These are phyloP conservation scores for Drosophila punjabiensis DNA, from an alignment of 1,140 invertebrate species.

Conservation along the genomic window DNA sequence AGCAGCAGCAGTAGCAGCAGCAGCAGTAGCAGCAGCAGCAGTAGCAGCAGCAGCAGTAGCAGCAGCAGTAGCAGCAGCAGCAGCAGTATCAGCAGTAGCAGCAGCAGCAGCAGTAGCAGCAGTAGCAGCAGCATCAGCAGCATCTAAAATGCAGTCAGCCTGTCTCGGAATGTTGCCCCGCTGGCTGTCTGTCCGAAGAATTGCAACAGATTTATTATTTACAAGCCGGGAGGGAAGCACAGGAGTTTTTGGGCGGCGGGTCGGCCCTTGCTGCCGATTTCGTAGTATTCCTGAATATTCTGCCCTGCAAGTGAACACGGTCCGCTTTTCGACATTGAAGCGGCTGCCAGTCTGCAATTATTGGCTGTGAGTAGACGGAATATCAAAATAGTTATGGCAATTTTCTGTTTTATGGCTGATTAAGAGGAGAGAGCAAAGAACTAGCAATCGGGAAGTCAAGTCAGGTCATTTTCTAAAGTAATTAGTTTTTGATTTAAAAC, in stretches of 20 bases:
- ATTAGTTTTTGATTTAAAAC: background rate
- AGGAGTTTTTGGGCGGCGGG: constrained; percentile 20
- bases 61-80: background rate
- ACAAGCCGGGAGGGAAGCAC: constrained; percentile 12
- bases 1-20: background rate
- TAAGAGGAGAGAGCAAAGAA: background rate
- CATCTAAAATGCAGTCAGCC: constrained; percentile 61
- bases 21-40: constrained; percentile 4
- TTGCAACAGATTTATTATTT: constrained; percentile 68
- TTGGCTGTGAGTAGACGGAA: background rate
- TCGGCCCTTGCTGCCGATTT: background rate
- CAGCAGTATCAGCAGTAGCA: background rate
- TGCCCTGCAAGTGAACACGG: constrained; percentile 15
- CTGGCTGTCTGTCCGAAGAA: constrained; percentile 39
- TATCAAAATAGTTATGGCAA: constrained; percentile 6
- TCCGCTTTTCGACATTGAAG: constrained; percentile 4
- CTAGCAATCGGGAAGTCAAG: background rate
- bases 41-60: constrained; percentile 11
- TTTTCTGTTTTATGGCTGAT: background rate
- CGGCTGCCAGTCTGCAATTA: constrained; percentile 7
- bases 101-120: background rate
- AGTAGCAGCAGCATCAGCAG: constrained; percentile 15
- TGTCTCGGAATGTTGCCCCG: constrained; percentile 49
- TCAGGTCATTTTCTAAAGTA: background rate
- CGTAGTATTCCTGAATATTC: constrained; percentile 13